Evolutionary conservation across 2,888 invertebrate genomes (phyloP).

Genomic region (Podabrus alpinus): DNA sequence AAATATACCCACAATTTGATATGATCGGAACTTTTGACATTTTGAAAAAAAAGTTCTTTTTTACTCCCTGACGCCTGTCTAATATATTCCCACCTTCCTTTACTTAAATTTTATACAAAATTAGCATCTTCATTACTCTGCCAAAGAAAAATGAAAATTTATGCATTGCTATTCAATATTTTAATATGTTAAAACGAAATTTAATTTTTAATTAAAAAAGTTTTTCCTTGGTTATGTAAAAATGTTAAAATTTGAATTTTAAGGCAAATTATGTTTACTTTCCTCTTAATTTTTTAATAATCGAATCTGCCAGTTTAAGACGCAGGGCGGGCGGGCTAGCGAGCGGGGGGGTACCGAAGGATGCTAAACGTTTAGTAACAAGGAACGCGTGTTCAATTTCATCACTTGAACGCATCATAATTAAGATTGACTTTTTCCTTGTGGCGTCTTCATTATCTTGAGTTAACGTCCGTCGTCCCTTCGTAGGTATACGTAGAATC

Average conservation of each 20-base stretch:
- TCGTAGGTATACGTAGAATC: conserved; percentile 43
- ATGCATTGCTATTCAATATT: not conserved
- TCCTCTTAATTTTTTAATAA: not conserved
- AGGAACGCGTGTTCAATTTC: conserved; percentile 5
- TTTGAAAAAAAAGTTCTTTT: not conserved
- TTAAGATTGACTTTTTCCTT: conserved; percentile 11
- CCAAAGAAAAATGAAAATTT: not conserved
- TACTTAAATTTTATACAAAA: not conserved
- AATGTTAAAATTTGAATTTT: not conserved
- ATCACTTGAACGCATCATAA: conserved; percentile 5
- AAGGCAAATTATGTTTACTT: not conserved
- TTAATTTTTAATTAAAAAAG: not conserved
- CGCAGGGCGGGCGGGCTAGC: not conserved
- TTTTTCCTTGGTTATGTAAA: not conserved
- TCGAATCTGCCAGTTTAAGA: not conserved
- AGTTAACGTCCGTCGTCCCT: conserved; percentile 6
- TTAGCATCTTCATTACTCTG: not conserved
- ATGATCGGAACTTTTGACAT: conserved; percentile 8
- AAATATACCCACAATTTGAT: conserved; percentile 13
- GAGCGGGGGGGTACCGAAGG: too few relatives aligned
- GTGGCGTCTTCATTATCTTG: conserved; percentile 15
- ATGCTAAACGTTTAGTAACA: not conserved
- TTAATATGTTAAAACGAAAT: not conserved
- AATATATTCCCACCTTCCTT: not conserved
- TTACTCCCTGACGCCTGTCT: not conserved